Conservation (phyloP, 2,113 vertebrate species). For the Mastomys coucha region DNA sequence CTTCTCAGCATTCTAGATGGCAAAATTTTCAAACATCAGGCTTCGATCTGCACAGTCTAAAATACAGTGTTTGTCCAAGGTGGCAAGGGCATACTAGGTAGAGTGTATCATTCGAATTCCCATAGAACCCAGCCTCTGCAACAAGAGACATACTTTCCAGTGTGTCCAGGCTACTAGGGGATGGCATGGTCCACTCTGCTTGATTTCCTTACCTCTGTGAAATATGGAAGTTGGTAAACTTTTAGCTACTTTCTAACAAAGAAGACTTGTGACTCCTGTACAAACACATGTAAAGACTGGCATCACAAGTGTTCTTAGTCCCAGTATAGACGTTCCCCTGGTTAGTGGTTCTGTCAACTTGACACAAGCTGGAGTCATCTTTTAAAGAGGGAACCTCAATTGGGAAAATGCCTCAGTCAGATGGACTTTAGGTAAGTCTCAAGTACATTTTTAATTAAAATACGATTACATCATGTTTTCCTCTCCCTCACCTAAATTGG, state of each 20-base stretch:
- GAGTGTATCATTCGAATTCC: not conserved
- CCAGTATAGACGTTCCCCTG: not conserved
- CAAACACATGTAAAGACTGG: not conserved
- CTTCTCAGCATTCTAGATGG: not conserved
- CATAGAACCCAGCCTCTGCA: not conserved
- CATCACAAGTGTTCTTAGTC: not conserved
- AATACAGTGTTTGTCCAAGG: not conserved
- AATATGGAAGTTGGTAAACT: not conserved
- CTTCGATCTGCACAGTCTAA: not conserved
- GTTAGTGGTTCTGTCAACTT: not conserved
- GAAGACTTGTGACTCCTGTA: not conserved
- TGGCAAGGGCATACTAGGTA: not conserved
- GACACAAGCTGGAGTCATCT: not conserved
- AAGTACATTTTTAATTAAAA: not conserved
- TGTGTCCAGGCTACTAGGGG: not conserved
- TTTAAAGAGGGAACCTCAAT: not conserved
- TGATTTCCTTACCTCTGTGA: not conserved
- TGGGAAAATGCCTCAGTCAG: not conserved
- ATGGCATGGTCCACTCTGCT: not conserved
- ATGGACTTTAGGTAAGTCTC: not conserved
- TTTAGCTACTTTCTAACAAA: not conserved
- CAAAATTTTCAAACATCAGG: not conserved
- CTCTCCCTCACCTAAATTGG: not conserved
- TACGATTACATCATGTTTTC: not conserved
- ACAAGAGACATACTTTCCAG: not conserved